These are phyloP conservation scores for Eupelmus urozonus DNA, from an alignment of 2,888 invertebrate species.

Conservation along the genomic window DNA sequence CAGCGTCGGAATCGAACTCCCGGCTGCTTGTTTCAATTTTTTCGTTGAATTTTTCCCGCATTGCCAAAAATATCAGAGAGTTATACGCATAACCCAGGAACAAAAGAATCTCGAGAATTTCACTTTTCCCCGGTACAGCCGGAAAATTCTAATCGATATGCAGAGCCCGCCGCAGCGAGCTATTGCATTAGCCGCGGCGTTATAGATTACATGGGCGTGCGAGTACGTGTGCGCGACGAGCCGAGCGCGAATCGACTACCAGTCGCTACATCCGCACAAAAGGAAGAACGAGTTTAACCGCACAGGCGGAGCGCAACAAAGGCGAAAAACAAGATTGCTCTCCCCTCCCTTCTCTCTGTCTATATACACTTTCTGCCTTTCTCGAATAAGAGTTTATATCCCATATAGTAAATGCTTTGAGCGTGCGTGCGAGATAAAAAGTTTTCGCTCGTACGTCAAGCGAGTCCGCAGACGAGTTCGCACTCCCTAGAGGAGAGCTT, in stretches of 20 bases:
- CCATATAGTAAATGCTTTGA: too few species aligned
- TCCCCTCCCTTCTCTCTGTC: too few species aligned
- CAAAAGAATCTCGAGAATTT: background rate
- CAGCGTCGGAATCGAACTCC: too few species aligned
- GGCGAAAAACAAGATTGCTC: slow-evolving; percentile 14
- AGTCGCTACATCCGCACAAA: slow-evolving; percentile 13
- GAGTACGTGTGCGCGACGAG: slow-evolving; percentile 7
- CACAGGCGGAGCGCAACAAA: slow-evolving; percentile 11
- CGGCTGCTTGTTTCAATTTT: too few species aligned
- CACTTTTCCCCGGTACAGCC: background rate
- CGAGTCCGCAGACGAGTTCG: too few species aligned
- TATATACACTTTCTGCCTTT: too few species aligned
- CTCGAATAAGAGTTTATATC: too few species aligned
- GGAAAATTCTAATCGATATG: slow-evolving; percentile 35
- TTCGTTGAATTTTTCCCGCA: background rate
- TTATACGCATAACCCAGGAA: background rate
- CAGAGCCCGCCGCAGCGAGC: background rate
- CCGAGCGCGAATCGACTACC: slow-evolving; percentile 17
- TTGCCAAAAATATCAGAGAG: background rate
- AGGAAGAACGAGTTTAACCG: slow-evolving; percentile 44
- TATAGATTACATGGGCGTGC: slow-evolving; percentile 22
- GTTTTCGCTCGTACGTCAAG: too few species aligned
- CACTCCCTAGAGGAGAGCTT: too few species aligned
- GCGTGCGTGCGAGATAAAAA: too few species aligned
- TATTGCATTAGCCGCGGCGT: slow-evolving; percentile 30